These are phyloP conservation scores for Amphiprion clarkii DNA, from an alignment of 2,797 vertebrate species.

Conservation along the genomic window DNA sequence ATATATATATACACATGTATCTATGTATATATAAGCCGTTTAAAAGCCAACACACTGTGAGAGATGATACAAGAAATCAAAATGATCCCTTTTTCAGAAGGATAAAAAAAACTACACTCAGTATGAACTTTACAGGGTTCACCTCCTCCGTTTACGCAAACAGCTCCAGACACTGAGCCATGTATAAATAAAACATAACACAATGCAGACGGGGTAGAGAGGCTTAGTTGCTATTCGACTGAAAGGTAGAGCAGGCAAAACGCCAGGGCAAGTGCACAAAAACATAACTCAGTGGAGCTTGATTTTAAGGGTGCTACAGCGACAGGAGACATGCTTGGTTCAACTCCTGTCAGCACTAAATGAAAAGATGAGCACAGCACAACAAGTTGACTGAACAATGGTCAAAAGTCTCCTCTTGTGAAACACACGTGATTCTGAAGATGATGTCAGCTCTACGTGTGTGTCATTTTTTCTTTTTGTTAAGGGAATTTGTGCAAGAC, in stretches of 20 bases:
- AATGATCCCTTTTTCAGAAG: neutral
- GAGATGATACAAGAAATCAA: conserved; percentile 5
- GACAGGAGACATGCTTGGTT: neutral
- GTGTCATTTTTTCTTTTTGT: neutral
- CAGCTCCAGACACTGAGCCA: conserved; percentile 29
- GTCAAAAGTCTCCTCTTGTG: neutral
- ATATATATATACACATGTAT: too few relatives aligned
- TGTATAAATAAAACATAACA: conserved; percentile 53
- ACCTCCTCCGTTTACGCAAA: conserved; percentile 13
- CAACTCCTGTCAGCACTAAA: conserved; percentile 20
- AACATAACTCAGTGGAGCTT: conserved; percentile 15
- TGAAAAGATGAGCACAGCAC: neutral
- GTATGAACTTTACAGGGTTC: neutral
- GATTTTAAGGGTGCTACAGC: conserved; percentile 13
- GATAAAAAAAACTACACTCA: neutral
- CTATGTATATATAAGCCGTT: neutral
- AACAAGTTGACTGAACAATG: neutral
- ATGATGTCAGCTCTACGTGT: neutral
- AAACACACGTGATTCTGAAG: neutral
- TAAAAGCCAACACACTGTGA: neutral
- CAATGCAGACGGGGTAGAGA: conserved; percentile 14
- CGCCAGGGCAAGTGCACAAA: conserved; percentile 3
- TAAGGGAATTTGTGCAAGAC: neutral
- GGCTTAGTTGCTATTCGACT: conserved; percentile 7
- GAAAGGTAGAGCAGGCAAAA: conserved; percentile 6